phyloP scores from a whole-genome alignment of 1,140 invertebrate species.

The Harlomillsia oculata region DNA sequence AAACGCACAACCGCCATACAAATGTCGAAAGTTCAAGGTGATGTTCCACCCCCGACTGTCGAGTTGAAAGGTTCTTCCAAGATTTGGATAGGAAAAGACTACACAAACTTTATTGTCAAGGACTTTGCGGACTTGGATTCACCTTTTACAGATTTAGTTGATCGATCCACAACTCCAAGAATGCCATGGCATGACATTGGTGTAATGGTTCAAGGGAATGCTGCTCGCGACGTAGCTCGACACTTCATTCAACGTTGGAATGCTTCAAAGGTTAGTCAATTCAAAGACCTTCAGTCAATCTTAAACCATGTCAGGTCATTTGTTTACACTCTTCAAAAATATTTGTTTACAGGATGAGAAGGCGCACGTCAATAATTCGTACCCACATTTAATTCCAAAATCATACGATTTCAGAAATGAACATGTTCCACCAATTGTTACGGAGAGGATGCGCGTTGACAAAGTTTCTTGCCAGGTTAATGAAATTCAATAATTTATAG shows the following conservation, averaged over 20 bases:
- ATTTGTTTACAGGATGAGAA: conserved; percentile 50
- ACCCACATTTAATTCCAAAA: conserved; percentile 86
- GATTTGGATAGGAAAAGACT: conserved; percentile 97
- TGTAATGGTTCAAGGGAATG: conserved; percentile 68
- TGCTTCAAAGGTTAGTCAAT: conserved; percentile 70
- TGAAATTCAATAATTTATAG: neutral
- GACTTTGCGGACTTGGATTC: conserved; percentile 85
- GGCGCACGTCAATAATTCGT: conserved; percentile 61
- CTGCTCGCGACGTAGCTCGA: conserved; percentile 80
- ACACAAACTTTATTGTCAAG: conserved; percentile 96
- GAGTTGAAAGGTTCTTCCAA: conserved; percentile 67
- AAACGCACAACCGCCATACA: no score
- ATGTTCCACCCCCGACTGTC: conserved; percentile 44
- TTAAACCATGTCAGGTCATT: no score
- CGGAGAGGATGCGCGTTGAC: neutral
- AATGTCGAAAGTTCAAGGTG: neutral
- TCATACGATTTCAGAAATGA: conserved; percentile 55
- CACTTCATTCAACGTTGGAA: conserved; percentile 99
- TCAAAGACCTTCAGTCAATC: conserved; percentile 4
- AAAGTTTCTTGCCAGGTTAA: conserved; percentile 38
- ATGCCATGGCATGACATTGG: conserved; percentile 99
- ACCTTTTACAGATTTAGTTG: conserved; percentile 83
- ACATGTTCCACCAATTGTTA: conserved; percentile 17
- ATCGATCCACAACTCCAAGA: conserved; percentile 73
- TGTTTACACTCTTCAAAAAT: no score